These are phyloP conservation scores for Ianthella basta DNA, from an alignment of 37 sponge, comb jelly and placozoan genomes.

Conservation along the genomic window DNA sequence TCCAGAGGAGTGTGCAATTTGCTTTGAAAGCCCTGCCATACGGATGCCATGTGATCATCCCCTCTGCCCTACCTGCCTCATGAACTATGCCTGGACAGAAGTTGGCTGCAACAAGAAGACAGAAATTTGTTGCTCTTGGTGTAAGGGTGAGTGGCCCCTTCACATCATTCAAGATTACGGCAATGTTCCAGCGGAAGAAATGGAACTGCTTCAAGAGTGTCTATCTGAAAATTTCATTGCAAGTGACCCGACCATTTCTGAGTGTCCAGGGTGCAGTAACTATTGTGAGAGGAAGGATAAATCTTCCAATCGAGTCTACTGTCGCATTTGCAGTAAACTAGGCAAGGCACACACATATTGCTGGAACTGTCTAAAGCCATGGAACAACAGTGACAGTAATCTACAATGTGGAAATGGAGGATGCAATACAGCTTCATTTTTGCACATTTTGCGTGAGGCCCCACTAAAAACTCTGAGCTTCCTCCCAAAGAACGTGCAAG, in stretches of 20 bases:
- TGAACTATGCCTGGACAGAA: conserved; percentile 34
- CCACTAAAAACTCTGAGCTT: conserved; percentile 30
- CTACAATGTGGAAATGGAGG: conserved; percentile 48
- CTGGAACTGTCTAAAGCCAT: conserved; percentile 44
- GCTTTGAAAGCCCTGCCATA: not conserved
- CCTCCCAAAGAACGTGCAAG: conserved; percentile 24
- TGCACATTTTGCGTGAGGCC: conserved; percentile 26
- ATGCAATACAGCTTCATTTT: conserved; percentile 36
- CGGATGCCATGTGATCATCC: conserved; percentile 31
- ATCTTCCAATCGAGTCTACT: conserved; percentile 21
- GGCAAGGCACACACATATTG: conserved; percentile 39
- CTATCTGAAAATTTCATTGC: conserved; percentile 41
- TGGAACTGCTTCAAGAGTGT: conserved; percentile 12
- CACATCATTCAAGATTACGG: conserved; percentile 35
- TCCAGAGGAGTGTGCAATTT: conserved; percentile 38
- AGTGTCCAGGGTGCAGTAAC: conserved; percentile 52
- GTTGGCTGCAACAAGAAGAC: conserved; percentile 27
- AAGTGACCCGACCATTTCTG: conserved; percentile 35
- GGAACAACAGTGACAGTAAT: conserved; percentile 39
- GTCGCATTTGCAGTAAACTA: conserved; percentile 49
- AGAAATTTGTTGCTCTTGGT: conserved; percentile 31
- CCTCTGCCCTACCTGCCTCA: conserved; percentile 23
- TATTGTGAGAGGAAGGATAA: conserved; percentile 38
- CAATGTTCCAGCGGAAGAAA: conserved; percentile 19
- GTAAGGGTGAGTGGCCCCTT: conserved; percentile 43